These are phyloP conservation scores for Spheniscus humboldti DNA, from an alignment of 2,797 vertebrate species.

Conservation along the genomic window DNA sequence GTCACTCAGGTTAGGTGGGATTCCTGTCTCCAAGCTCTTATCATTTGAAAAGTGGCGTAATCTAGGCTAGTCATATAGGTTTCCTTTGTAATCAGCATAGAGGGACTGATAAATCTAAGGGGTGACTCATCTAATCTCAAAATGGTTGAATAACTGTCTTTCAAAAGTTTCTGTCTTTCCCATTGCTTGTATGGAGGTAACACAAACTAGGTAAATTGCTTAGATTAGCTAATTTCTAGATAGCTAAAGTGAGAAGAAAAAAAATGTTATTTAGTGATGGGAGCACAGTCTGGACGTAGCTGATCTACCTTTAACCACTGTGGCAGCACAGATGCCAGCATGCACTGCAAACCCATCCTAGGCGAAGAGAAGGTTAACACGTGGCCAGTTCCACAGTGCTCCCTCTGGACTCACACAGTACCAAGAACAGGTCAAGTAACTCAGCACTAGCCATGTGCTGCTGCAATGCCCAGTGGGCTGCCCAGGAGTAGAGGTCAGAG, in stretches of 20 bases:
- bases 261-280: background rate
- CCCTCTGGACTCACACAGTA: background rate
- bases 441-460: background rate
- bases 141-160: background rate
- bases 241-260: background rate
- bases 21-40: background rate
- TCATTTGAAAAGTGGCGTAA: background rate
- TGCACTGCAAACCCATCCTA: background rate
- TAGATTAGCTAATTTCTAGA: background rate
- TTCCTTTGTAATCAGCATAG: background rate
- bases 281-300: background rate
- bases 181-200: background rate
- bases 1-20: background rate
- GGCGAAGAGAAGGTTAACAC: background rate
- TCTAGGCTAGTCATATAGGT: background rate
- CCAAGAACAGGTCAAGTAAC: background rate
- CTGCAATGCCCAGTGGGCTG: background rate
- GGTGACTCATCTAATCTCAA: conserved; percentile 14
- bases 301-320: background rate
- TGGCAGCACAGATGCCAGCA: background rate
- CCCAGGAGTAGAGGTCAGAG: background rate
- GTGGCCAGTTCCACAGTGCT: background rate
- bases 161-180: background rate
- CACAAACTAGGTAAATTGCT: background rate
- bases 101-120: background rate